phyloP scores from a whole-genome alignment of 2,113 vertebrate species.

The Dromaius novaehollandiae region DNA sequence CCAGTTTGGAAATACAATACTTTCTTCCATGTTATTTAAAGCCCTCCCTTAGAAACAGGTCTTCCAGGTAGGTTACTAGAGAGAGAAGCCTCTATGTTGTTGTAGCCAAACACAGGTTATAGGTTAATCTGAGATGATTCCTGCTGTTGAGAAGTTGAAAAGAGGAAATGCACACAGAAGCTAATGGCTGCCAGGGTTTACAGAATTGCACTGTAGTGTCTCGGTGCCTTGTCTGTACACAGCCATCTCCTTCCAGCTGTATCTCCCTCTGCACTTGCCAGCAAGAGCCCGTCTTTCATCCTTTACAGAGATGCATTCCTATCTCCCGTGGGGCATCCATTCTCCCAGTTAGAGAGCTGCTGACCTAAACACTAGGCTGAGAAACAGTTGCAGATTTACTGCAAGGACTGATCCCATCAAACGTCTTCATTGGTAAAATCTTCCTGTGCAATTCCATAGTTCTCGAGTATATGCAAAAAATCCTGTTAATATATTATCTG shows the following conservation, averaged over 20 bases:
- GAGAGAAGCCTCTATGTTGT: not conserved
- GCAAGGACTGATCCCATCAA: not conserved
- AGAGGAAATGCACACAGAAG: fast-evolving
- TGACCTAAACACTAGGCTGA: not conserved
- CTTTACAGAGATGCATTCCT: not conserved
- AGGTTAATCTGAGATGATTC: not conserved
- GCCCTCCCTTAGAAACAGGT: not conserved
- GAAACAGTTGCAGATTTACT: not conserved
- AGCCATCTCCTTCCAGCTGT: not conserved
- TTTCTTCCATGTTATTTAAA: not conserved
- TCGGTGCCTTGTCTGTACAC: not conserved
- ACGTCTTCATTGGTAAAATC: too few relatives aligned
- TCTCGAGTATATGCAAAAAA: too few relatives aligned
- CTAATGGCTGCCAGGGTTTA: not conserved
- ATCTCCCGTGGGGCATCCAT: not conserved
- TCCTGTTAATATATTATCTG: too few relatives aligned
- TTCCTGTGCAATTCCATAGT: too few relatives aligned
- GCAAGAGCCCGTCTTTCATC: not conserved
- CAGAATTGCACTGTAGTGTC: not conserved
- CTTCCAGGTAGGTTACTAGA: not conserved
- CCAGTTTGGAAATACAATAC: not conserved
- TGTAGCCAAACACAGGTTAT: not conserved
- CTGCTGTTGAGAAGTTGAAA: not conserved
- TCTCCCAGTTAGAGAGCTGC: not conserved
- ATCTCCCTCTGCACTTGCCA: not conserved